Percentiles rank a stretch among this genome's conserved stretches.
These are phyloP conservation scores for Melieria crassipennis DNA, from an alignment of 2,888 invertebrate species.

Conservation along the genomic window DNA sequence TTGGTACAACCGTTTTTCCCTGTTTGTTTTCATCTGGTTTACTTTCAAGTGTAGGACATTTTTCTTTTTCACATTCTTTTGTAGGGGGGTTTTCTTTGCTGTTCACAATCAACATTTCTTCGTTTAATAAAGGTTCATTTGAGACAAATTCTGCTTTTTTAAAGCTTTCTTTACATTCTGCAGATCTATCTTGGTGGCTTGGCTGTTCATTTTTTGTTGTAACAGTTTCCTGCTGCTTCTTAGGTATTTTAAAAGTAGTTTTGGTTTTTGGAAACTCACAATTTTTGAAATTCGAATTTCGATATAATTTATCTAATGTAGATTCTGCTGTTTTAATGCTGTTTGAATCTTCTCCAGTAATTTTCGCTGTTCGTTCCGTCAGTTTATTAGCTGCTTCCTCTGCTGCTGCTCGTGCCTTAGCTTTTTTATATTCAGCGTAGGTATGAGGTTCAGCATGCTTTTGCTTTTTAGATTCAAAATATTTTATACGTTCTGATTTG, in stretches of 20 bases:
- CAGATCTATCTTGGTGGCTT: too few relatives aligned
- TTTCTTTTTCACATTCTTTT: neutral
- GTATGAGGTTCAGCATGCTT: slow-evolving; percentile 51
- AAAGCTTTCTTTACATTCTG: neutral
- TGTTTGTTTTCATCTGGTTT: slow-evolving; percentile 21
- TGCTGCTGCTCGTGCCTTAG: slow-evolving; percentile 49
- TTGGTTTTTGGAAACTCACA: slow-evolving; percentile 43
- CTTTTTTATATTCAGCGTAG: slow-evolving; percentile 56
- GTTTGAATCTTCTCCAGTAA: slow-evolving; percentile 12
- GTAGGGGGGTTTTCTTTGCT: neutral
- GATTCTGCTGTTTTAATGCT: slow-evolving; percentile 39
- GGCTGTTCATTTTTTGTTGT: too few relatives aligned
- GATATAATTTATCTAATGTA: slow-evolving; percentile 58
- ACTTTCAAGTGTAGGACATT: neutral
- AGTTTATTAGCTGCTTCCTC: slow-evolving; percentile 39
- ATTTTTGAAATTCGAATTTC: slow-evolving; percentile 45
- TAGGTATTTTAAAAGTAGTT: slow-evolving; percentile 60
- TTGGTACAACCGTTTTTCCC: slow-evolving; percentile 24
- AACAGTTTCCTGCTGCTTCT: slow-evolving; percentile 38
- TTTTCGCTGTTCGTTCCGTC: slow-evolving; percentile 28
- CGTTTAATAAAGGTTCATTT: slow-evolving; percentile 8
- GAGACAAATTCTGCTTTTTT: neutral
- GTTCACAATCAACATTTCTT: slow-evolving; percentile 13
- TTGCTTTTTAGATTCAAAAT: slow-evolving; percentile 52
- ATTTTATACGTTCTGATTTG: slow-evolving; percentile 51